These are phyloP conservation scores for Xenus cinereus DNA, from an alignment of 2,113 vertebrate genomes.

Conservation along the genomic window DNA sequence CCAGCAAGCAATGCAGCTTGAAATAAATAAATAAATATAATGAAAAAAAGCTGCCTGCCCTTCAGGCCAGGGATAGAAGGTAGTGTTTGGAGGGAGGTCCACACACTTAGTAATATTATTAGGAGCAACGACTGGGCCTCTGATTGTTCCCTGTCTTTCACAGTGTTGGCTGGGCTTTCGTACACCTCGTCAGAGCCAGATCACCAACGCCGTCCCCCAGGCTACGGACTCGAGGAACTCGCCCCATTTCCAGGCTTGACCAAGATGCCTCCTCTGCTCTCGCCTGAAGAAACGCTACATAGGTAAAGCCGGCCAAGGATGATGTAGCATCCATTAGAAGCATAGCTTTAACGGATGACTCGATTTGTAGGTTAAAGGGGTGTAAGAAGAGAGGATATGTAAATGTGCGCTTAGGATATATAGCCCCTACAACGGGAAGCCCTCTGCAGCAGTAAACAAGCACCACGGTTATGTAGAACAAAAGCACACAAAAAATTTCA, in stretches of 20 bases:
- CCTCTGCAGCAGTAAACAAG: background rate
- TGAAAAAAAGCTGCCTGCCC: background rate
- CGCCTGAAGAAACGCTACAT: background rate
- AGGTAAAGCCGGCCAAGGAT: background rate
- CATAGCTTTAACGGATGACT: background rate
- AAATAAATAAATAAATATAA: background rate
- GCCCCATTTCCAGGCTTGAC: background rate
- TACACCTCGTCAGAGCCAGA: background rate
- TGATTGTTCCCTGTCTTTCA: background rate
- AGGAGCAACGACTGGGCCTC: background rate
- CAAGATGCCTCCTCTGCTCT: background rate
- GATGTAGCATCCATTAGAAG: background rate
- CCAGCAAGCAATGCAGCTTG: background rate
- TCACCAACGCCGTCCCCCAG: background rate
- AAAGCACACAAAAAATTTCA: background rate
- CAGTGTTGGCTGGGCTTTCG: background rate
- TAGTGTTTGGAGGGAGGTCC: background rate
- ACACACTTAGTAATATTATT: background rate
- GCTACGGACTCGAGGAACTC: background rate
- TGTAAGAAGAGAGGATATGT: background rate
- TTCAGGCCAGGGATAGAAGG: background rate
- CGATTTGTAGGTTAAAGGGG: background rate
- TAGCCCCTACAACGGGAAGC: background rate
- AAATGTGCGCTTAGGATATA: background rate
- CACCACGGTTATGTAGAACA: background rate